Evolutionary conservation across 2,113 vertebrate genomes (phyloP).

Genomic region (Columbina picui): DNA sequence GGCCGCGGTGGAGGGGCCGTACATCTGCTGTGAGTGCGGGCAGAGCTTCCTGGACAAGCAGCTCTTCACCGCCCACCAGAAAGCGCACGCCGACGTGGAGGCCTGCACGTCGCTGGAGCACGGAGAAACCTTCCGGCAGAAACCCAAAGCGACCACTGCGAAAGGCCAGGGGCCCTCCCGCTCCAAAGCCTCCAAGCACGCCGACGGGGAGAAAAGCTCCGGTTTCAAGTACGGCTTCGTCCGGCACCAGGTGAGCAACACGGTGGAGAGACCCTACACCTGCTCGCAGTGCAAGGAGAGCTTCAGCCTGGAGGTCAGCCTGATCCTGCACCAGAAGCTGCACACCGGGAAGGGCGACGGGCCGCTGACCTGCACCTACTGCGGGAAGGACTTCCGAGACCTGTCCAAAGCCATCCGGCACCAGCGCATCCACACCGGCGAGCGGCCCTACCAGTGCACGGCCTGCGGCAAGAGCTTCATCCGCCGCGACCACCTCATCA

Average conservation of each 20-base stretch:
- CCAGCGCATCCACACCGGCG: constrained; percentile 85
- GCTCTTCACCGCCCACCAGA: constrained; percentile 54
- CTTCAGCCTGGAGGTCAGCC: constrained; percentile 89
- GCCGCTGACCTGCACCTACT: constrained; percentile 79
- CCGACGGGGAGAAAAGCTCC: constrained; percentile 73
- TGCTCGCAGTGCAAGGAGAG: constrained; percentile 88
- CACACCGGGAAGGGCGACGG: constrained; percentile 80
- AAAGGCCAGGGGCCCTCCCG: constrained; percentile 73
- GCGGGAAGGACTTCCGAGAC: constrained; percentile 79
- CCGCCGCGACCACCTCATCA: constrained; percentile 88
- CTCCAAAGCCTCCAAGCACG: constrained; percentile 75
- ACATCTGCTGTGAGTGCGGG: constrained; percentile 88
- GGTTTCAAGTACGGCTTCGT: constrained; percentile 22
- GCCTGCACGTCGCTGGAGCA: constrained; percentile 42
- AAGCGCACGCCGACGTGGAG: constrained; percentile 25
- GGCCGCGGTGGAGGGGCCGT: constrained; percentile 76
- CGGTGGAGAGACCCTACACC: constrained; percentile 84
- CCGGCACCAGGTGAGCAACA: constrained; percentile 76
- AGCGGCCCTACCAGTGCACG: constrained; percentile 91
- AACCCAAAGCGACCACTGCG: constrained; percentile 58
- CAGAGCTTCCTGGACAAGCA: constrained; percentile 82
- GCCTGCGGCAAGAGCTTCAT: constrained; percentile 92
- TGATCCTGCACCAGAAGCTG: constrained; percentile 88
- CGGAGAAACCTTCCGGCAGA: not conserved
- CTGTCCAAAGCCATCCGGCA: constrained; percentile 79